Percentiles rank a stretch among this genome's conserved stretches.
phyloP scores from a whole-genome alignment of 35 echinoderm and acorn worm genomes.

The Apostichopus japonicus region DNA sequence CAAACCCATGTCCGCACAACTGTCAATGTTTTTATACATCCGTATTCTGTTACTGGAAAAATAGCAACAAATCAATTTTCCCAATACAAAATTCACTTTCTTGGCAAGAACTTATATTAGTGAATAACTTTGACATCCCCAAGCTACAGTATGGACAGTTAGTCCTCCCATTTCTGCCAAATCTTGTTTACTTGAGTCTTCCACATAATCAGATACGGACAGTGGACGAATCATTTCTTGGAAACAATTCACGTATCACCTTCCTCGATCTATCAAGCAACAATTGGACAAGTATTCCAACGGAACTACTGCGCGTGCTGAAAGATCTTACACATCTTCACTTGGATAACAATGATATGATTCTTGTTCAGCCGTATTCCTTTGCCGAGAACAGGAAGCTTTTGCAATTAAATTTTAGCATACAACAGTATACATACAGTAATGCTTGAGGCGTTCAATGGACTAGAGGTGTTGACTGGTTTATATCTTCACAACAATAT shows the following conservation, averaged over 20 bases:
- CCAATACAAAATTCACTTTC: background rate
- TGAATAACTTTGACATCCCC: background rate
- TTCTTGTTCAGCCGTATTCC: background rate
- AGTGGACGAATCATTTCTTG: background rate
- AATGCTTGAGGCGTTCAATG: background rate
- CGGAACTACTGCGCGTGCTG: background rate
- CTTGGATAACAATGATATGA: background rate
- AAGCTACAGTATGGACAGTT: background rate
- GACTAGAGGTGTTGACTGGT: background rate
- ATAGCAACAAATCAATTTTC: background rate
- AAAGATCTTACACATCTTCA: background rate
- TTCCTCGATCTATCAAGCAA: background rate
- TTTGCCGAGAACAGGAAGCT: background rate
- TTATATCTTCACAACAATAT: background rate
- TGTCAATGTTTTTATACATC: background rate
- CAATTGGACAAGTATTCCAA: background rate
- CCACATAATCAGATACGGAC: background rate
- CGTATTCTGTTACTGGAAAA: background rate
- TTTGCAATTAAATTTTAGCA: background rate
- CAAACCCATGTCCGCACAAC: background rate
- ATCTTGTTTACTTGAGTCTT: background rate
- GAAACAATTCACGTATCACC: background rate
- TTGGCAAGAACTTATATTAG: background rate
- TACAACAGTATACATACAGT: background rate
- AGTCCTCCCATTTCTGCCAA: background rate